Base-by-base conservation (phyloP, 2,888 invertebrate species). In the Fragum fragum region DNA sequence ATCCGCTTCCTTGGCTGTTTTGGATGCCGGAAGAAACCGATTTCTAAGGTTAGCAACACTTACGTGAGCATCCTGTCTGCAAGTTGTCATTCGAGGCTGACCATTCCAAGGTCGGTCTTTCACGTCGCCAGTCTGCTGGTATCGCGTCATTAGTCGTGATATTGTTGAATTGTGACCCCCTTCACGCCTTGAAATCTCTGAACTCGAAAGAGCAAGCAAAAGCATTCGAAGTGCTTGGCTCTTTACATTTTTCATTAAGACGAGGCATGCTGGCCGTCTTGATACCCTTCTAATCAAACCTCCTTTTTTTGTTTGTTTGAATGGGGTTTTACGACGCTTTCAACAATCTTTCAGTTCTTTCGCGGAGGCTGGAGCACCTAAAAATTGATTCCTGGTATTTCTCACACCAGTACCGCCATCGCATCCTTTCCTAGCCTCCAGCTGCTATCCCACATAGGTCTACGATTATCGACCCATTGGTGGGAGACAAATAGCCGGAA, bases 1-100 rank as follows among this genome's bases (percentile, higher is more conserved):
- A 52, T 52, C 42, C 16, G 57, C 9, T 68, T 47, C 68, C 32
- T 36, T 68, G 39, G 32, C 68, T 32, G 57, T 57, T 23, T 28
- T 53, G n/a, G 57, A 29, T 26, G 57, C 32, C 5, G 32, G 9
- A 3, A 36, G 32, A 36, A 36, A 36, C 32, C 32, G 9, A 3
- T 36, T 36, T 21, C 55, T n/a, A 7, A 72, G 29, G 57, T 72
- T 29, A 21, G 57, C 23, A 28, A 57, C 32, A 2, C 55, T 53
- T 14, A 72, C 26, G 26, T 57, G 26, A 55, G 29, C 26, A 53
- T 53, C 53, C 53, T 53, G 53, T 23, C 57, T 57, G 57, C 23
- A n/a, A 5, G 57, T 57, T 21, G 39, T 32, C 9, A 55, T 36
- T 18, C 72, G 55, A 36, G 72, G 55, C n/a, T 29, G 28, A n/a